Evolutionary conservation across 2,113 vertebrate species (phyloP), one percentile per base, ranked within the genome.

Genomic region (Nothobranchius kuhntae): DNA sequence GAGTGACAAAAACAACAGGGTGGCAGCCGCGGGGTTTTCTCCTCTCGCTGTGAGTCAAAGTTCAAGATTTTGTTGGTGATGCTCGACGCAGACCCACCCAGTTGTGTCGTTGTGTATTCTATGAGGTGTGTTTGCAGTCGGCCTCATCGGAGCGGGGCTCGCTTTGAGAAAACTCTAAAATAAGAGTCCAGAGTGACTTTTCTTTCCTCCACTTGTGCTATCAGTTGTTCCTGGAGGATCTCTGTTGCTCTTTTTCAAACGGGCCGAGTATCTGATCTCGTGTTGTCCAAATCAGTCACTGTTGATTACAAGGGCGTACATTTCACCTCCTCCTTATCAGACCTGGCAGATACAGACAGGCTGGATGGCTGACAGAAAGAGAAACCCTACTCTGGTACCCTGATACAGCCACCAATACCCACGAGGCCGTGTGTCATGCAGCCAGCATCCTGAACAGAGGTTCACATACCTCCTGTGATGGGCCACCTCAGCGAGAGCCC

Each of bases 351-450:
- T 76, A 73, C 66, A 30, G 71, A 68, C 68, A 72, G 73, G 69
- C 58, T 70, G 65, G 57, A 82, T 80, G 53, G 63, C 67, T 77
- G 68, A 82, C 61, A 64, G 66, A 54, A 45, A 74, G 71, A 79
- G 89, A 84, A 86, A 88, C 73, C 21, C 51, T 85, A 86, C 59
- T 71, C 66, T 68, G 75, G 85, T 89, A 57, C 80, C 77, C 81
- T 87, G 87, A 91, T 90, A 84, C 82, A 77, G 62, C 46, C 77
- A 87, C 88, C 88, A 91, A 89, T 91, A 88, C 90, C 87, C 87
- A 91, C 64, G 68, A 88, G 90, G 68, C 68, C 24, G 12, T 65
- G 80, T 86, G 78, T 84, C 86, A 87, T 62, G 70, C 63, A 21
- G 71, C 69, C 47, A 55, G 63, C 68, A 68, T 70, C 73, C 59